Evolutionary conservation across 2,888 invertebrate genomes (phyloP), one percentile per base, ranked within the genome.

Genomic region (Acronicta aceris): DNA sequence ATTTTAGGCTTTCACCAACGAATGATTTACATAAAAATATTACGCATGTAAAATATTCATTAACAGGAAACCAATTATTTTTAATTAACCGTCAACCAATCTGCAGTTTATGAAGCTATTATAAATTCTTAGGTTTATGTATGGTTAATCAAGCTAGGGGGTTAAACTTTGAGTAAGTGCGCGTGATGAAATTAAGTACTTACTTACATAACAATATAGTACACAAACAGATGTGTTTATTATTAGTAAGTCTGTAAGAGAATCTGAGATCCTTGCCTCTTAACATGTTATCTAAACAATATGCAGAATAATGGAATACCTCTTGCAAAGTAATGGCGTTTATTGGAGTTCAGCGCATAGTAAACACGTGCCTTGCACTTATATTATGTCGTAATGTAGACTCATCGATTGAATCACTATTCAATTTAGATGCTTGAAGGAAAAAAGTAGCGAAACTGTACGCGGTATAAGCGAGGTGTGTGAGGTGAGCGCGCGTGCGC

Each of bases 391-490:
- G 52, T 49, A 64, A 60, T 45, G 67, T 68, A 65, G 72, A 74
- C 73, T 78, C 81, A 74, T 74, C 81, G 84, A 79, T 86, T 86
- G 77, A 78, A 84, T 86, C 89, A 87, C 84, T 81, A 80, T 83
- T 87, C 82, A 70, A 84, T 86, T 83, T 84, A 81, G 76, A 82
- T 65, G 72, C 66, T 58, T 50, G 17, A 66, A 78, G 69, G 64
- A 67, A 82, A 85, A 86, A 87, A 82, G 79, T 66, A 77, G 78
- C 78, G 73, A 83, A 80, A 79, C 79, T 75, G 84, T 79, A 71
- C 71, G 71, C 63, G 71, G 68, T 59, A 59, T 64, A 59, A 56
- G 53, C 50, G 52, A 62, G 68, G 73, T 55, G 59, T 58, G 45
- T 78, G 78, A 81, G 82, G 82, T 81, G 79, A 79, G 81, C 76